phyloP scores from a whole-genome alignment of 2,113 vertebrate species.

The Patagioenas fasciata region DNA sequence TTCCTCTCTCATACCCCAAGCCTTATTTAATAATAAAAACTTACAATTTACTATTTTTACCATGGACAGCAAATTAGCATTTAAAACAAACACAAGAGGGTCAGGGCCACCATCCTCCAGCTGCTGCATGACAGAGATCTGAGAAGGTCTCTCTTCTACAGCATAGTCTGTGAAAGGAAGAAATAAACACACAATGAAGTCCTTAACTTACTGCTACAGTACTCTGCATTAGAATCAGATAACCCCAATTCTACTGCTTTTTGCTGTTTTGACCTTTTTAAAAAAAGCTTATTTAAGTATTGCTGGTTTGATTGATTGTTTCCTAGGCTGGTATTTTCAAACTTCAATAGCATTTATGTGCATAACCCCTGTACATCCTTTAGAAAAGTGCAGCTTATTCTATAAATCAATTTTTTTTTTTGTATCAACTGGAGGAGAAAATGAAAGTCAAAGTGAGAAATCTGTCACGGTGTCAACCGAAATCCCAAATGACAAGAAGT shows the following conservation, averaged over 20 bases:
- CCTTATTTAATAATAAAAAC: conserved; percentile 69
- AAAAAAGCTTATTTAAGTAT: background rate
- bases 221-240: background rate
- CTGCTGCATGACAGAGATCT: conserved; percentile 95
- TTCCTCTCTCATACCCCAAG: background rate
- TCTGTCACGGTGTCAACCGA: background rate
- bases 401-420: background rate
- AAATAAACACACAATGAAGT: conserved; percentile 16
- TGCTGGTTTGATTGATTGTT: background rate
- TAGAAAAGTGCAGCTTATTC: background rate
- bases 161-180: conserved; percentile 85
- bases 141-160: conserved; percentile 94
- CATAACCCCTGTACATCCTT: background rate
- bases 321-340: conserved; percentile 16
- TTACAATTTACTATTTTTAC: conserved; percentile 99
- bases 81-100: conserved; percentile 97
- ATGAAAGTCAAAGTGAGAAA: background rate
- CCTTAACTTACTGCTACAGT: background rate
- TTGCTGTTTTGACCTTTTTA: background rate
- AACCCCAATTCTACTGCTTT: background rate
- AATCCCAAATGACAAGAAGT: background rate
- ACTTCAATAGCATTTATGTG: background rate
- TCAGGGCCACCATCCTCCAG: conserved; percentile 93
- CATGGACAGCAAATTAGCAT: conserved; percentile 97
- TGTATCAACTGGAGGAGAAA: background rate